Evolutionary conservation across 2,797 vertebrate genomes (phyloP).

Genomic region (Neosilurus hyrtlii): DNA sequence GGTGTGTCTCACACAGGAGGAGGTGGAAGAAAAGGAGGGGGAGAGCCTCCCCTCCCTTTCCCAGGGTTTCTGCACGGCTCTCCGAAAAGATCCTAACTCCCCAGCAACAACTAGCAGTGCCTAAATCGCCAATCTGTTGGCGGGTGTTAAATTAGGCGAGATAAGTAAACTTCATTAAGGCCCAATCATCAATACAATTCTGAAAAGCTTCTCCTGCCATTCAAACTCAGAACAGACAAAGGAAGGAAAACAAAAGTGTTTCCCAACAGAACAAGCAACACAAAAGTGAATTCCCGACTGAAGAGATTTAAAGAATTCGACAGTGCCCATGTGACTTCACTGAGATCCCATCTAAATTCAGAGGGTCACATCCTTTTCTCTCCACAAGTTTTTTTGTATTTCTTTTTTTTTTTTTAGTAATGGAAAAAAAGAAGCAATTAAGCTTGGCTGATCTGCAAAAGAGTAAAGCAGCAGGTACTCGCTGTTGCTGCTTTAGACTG

Average conservation of each 20-base stretch:
- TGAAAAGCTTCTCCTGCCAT: slow-evolving; percentile 34
- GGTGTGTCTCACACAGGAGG: slow-evolving; percentile 9
- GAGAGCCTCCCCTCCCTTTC: not conserved
- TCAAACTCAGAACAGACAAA: slow-evolving; percentile 20
- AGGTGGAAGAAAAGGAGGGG: not conserved
- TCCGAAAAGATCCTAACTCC: slow-evolving; percentile 12
- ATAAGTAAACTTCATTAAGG: slow-evolving; percentile 78
- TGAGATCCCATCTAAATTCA: slow-evolving; percentile 23
- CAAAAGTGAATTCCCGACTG: slow-evolving; percentile 4
- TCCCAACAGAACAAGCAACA: slow-evolving; percentile 14
- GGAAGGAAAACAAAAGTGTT: slow-evolving; percentile 25
- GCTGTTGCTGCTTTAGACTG: slow-evolving; percentile 33
- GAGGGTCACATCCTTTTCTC: slow-evolving; percentile 34
- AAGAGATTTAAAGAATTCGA: slow-evolving; percentile 3
- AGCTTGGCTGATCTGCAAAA: not conserved
- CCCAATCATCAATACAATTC: slow-evolving; percentile 71
- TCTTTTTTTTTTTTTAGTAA: slow-evolving; percentile 3
- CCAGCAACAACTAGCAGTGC: slow-evolving; percentile 56
- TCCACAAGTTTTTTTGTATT: not conserved
- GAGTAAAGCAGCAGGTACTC: slow-evolving; percentile 16
- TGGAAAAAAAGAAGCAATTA: not conserved
- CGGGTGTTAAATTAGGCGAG: slow-evolving; percentile 77
- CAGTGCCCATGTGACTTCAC: slow-evolving; percentile 27
- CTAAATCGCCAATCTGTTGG: slow-evolving; percentile 72
- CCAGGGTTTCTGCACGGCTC: not conserved